Conservation (phyloP, 1,140 invertebrate species). For the Frieseomelitta varia region DNA sequence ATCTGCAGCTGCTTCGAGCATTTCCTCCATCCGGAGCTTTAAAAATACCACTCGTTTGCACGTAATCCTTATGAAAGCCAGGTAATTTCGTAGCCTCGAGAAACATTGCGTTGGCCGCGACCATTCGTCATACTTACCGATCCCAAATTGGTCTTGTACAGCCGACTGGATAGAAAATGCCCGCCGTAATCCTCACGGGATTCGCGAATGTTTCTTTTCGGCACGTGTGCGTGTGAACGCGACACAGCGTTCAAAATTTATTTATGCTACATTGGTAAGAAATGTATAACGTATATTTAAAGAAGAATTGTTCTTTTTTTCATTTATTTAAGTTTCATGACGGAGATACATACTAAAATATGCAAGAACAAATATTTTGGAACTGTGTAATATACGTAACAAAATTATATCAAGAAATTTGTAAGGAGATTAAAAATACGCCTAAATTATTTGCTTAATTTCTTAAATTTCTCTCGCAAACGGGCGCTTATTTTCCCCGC, state of each 20-base stretch:
- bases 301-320: too few species aligned
- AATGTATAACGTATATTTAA: too few species aligned
- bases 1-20: slow-evolving; percentile 26
- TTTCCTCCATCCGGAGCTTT: slow-evolving; percentile 26
- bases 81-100: slow-evolving; percentile 55
- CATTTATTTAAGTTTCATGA: not conserved
- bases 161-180: slow-evolving; percentile 52
- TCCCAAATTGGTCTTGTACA: slow-evolving; percentile 58
- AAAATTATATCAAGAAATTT: not conserved
- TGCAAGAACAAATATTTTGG: not conserved
- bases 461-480: not conserved
- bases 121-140: slow-evolving; percentile 66
- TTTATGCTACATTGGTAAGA: too few species aligned
- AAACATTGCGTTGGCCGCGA: slow-evolving; percentile 22
- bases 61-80: slow-evolving; percentile 61
- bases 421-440: too few species aligned
- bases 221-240: not conserved
- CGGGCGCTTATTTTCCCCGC: not conserved
- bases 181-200: slow-evolving; percentile 43
- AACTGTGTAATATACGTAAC: not conserved
- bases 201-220: slow-evolving; percentile 32
- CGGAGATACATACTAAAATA: not conserved
- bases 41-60: slow-evolving; percentile 62
- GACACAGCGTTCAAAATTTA: too few species aligned
- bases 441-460: not conserved